Conservation (phyloP, 92 coral and sea anemone species). For the Blastomussa wellsi region DNA sequence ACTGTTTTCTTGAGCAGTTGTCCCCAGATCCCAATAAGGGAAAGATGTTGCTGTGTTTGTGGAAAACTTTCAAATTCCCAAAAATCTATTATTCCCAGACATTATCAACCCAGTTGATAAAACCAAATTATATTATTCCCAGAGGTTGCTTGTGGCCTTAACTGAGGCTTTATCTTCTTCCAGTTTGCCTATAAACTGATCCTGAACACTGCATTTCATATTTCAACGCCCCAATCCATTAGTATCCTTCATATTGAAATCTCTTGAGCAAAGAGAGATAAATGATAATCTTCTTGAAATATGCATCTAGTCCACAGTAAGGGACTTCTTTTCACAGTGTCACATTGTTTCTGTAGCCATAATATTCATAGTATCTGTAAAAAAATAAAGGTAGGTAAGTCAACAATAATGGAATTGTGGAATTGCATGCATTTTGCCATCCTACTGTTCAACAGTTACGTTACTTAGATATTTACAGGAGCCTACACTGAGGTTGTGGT, state of each 20-base stretch:
- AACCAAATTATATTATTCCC: background rate
- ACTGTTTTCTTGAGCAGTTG: too few species aligned
- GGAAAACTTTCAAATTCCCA: background rate
- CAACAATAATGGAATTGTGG: background rate
- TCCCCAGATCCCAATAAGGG: background rate
- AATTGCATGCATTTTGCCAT: too few species aligned
- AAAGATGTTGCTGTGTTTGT: background rate
- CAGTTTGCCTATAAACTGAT: background rate
- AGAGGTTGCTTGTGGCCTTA: background rate
- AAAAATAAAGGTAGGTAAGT: background rate
- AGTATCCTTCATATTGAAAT: background rate
- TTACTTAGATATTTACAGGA: too few species aligned
- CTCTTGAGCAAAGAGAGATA: background rate
- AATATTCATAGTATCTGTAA: conserved; percentile 86
- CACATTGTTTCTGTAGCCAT: conserved; percentile 96
- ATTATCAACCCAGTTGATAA: too few species aligned
- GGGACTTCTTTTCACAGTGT: conserved; percentile 38
- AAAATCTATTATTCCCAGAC: background rate
- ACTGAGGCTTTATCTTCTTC: background rate
- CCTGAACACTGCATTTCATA: background rate
- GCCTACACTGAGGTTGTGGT: too few species aligned
- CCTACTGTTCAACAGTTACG: too few species aligned
- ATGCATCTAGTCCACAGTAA: background rate
- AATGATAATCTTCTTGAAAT: too few species aligned
- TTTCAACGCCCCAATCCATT: background rate